Evolutionary conservation across 2,113 vertebrate genomes (phyloP), one percentile per base, ranked within the genome.

Genomic region (Apteryx mantelli): DNA sequence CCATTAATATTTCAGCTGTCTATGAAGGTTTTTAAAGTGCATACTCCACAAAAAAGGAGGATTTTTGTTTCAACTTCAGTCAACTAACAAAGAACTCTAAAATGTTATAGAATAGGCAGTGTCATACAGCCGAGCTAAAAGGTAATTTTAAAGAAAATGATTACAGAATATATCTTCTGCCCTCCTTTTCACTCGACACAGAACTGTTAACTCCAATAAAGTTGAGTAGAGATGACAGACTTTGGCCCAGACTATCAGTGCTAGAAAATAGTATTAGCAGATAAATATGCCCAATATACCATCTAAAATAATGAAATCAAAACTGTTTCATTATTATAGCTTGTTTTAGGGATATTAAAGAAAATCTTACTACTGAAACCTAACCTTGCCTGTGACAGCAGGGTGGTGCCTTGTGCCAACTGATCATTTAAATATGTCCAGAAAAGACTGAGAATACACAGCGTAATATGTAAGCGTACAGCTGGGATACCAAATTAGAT

Each of bases 1-100:
- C 71, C 95, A 97, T 97, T 97, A 96, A 97, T 95, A 96, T 96
- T 96, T 97, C 92, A 97, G 92, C 95, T 95, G 70, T 91, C 87
- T 73, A 28, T 80, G 85, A 85, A 96, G 82, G 80, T 92, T 98
- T 98, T 94, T 88, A 81, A 96, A 89, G 93, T 85, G 70, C 91
- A 91, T 8, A 78, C 55, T 86, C 86, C 81, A 93, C 70, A 86
- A 71, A 91, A 83, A 87, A 86, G 8, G 7, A 80, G 4, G 14
- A 28, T 71, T 93, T 91, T 89, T 4, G 7, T 91, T 96, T 94
- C 91, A 96, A 95, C 56, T 95, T 89, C 65, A 95, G 90, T 32
- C 46, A 77, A 74, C 55, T 88, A 90, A 76, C 53, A 71, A 93
- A 84, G 60, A 63, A 86, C 53, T 71, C 46, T 61, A 50, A 82